Conservation (phyloP, 2,113 vertebrate genomes). For the Microcebus lehilahytsara region DNA sequence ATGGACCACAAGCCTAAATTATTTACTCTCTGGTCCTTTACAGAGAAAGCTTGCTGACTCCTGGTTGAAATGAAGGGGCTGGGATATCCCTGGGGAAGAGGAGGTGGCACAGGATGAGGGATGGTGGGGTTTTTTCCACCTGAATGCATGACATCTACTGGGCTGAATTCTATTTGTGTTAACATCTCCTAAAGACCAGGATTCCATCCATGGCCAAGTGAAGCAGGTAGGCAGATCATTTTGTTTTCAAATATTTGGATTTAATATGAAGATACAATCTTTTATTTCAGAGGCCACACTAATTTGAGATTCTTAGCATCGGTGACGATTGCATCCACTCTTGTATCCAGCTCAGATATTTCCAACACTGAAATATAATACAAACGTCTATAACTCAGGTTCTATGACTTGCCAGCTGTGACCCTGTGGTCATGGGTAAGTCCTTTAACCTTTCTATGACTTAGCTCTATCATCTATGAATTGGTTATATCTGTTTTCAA, state of each 20-base stretch:
- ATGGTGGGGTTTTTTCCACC: not conserved
- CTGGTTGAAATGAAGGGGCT: not conserved
- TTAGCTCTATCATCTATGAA: constrained; percentile 38
- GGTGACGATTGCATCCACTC: not conserved
- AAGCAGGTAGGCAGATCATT: not conserved
- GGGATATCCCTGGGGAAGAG: not conserved
- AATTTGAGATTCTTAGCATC: not conserved
- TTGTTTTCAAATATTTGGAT: not conserved
- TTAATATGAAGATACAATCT: constrained; percentile 12
- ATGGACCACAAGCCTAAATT: not conserved
- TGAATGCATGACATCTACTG: not conserved
- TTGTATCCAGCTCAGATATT: not conserved
- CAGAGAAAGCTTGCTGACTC: not conserved
- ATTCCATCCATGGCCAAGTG: not conserved
- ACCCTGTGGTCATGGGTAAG: not conserved
- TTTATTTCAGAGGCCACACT: not conserved
- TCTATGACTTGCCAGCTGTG: constrained; percentile 18
- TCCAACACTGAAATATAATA: not conserved
- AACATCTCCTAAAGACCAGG: not conserved
- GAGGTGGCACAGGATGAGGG: not conserved
- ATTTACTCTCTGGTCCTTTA: not conserved
- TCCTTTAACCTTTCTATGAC: constrained; percentile 56
- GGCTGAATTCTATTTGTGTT: not conserved
- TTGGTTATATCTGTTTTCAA: constrained; percentile 13
- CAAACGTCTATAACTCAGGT: not conserved